These are phyloP conservation scores for Ceryle rudis DNA, from an alignment of 2,797 vertebrate genomes.

Conservation along the genomic window DNA sequence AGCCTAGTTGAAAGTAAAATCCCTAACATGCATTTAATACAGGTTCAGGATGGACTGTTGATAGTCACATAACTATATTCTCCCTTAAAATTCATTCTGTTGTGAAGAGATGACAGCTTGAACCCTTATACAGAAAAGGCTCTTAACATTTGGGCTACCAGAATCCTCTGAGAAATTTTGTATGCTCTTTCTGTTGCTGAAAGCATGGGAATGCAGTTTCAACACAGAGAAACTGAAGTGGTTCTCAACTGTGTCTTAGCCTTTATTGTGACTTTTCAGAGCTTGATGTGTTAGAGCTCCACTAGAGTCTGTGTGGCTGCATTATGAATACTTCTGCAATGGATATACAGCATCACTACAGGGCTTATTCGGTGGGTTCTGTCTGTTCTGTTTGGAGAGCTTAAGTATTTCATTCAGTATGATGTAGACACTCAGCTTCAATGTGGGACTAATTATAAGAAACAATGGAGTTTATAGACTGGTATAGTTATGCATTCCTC, in stretches of 20 bases:
- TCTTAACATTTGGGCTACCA: neutral
- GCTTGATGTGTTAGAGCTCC: neutral
- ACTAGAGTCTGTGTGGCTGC: neutral
- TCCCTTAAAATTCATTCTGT: neutral
- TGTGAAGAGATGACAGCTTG: neutral
- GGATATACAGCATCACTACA: neutral
- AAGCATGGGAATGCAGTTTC: neutral
- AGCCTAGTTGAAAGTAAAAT: neutral
- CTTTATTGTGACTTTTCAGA: neutral
- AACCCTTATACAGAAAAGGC: neutral
- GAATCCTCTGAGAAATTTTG: neutral
- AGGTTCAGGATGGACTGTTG: neutral
- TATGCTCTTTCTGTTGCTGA: neutral
- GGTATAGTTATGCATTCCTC: neutral
- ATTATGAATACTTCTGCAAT: neutral
- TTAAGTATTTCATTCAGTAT: neutral
- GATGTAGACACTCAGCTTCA: neutral
- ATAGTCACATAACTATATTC: neutral
- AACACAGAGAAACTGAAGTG: neutral
- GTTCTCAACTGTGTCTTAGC: neutral
- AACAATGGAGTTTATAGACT: neutral
- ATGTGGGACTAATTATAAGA: neutral
- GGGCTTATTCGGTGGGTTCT: neutral
- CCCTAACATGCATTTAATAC: neutral
- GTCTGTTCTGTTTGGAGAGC: neutral